Evolutionary conservation across 1,140 invertebrate species (phyloP), one percentile per base, ranked within the genome.

Genomic region (Drosophila cardini): DNA sequence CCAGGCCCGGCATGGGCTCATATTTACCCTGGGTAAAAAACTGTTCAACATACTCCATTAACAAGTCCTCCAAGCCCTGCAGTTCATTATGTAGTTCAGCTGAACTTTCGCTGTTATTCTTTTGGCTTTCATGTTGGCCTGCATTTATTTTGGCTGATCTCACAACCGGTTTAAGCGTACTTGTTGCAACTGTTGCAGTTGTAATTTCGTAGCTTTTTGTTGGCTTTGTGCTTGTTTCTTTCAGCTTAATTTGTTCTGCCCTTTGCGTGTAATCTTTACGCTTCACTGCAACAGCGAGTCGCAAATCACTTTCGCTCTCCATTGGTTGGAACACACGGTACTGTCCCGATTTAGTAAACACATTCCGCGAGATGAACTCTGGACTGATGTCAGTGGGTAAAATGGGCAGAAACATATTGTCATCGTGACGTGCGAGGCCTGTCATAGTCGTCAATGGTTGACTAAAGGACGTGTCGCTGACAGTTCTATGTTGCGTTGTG

Each of bases 361-460:
- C 90, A 55, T 91, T 91, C n/a, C 85, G 78, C 11, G 90, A 89
- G 13, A 91, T 90, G n/a, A 81, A 76, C 71, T 91, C 90, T 0
- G 87, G 84, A 53, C 82, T 90, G 18, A 90, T 78, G 65, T 91
- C 81, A 15, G 74, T 81, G 21, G 87, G 90, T 9, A 91, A 63
- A 43, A 91, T 91, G 13, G 90, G 90, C 2, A 74, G 78, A 30
- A 91, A 91, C 6, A 72, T 89, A 60, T 87, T 74, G 72, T 83
- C 84, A 38, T 91, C 83, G 34, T 76, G 78, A 13, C 74, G 73
- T 11, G 85, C 80, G 45, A 53, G 46, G 0, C 84, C 84, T 9
- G 52, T 52, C 85, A 89, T 74, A 16, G 80, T 89, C n/a, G 84
- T 89, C 34, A 90, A 48, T 21, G 84, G 84, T 30, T 90, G 84